These are phyloP conservation scores for Latheticus oryzae DNA, from an alignment of 2,888 invertebrate species.

Conservation along the genomic window DNA sequence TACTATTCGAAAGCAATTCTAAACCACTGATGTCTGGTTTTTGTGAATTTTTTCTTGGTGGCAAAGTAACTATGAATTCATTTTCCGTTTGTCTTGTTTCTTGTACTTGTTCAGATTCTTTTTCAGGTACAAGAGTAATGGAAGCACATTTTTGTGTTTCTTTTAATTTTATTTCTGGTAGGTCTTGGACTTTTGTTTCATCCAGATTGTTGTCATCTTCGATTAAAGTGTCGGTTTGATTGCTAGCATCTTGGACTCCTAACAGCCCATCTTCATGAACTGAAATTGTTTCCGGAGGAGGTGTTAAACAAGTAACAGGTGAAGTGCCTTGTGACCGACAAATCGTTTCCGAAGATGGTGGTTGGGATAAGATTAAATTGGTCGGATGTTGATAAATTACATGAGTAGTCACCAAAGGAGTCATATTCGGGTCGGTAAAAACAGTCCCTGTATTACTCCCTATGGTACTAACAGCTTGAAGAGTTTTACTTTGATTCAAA, in stretches of 20 bases:
- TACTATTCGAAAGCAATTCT: slow-evolving; percentile 86
- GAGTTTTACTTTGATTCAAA: slow-evolving; percentile 63
- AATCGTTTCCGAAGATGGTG: slow-evolving; percentile 54
- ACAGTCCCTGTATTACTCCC: slow-evolving; percentile 61
- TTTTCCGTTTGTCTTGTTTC: slow-evolving; percentile 41
- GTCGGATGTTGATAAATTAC: slow-evolving; percentile 68
- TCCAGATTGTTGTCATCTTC: slow-evolving; percentile 71
- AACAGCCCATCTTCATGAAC: slow-evolving; percentile 60
- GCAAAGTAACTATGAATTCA: no score
- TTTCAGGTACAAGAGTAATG: slow-evolving; percentile 41
- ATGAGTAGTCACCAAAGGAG: slow-evolving; percentile 69
- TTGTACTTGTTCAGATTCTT: slow-evolving; percentile 33
- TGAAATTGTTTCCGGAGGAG: slow-evolving; percentile 67
- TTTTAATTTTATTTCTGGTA: slow-evolving; percentile 35
- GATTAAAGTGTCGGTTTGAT: slow-evolving; percentile 82
- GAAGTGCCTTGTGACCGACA: slow-evolving; percentile 66
- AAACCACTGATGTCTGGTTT: slow-evolving; percentile 82
- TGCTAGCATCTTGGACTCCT: slow-evolving; percentile 83
- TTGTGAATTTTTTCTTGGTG: slow-evolving; percentile 25
- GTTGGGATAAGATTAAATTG: slow-evolving; percentile 62
- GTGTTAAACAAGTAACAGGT: slow-evolving; percentile 71
- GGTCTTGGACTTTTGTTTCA: slow-evolving; percentile 28
- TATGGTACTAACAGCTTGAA: slow-evolving; percentile 61
- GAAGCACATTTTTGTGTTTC: slow-evolving; percentile 35
- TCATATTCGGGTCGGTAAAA: slow-evolving; percentile 67